Conservation (phyloP, 2,797 vertebrate species). For the Silurus lanzhouensis region DNA sequence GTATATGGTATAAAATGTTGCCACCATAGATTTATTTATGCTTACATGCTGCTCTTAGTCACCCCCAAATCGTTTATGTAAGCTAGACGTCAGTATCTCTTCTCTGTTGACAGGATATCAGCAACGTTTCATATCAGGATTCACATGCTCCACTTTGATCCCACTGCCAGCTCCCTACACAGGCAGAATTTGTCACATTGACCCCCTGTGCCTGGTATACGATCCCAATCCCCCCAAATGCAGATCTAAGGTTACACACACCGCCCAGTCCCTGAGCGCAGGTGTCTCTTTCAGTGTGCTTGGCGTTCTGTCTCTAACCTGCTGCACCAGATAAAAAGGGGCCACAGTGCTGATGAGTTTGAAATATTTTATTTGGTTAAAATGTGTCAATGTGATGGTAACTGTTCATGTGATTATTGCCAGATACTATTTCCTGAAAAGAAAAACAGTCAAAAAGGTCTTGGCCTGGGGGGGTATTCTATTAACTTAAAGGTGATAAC, state of each 20-base stretch:
- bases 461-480: background rate
- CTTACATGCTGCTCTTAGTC: conserved; percentile 38
- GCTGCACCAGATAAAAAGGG: conserved; percentile 55
- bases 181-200: conserved; percentile 50
- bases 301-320: conserved; percentile 55
- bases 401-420: background rate
- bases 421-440: background rate
- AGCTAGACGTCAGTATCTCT: conserved; percentile 55
- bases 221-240: conserved; percentile 35
- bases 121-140: conserved; percentile 60
- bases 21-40: conserved; percentile 52
- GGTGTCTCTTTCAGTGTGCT: conserved; percentile 53
- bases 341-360: background rate
- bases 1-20: conserved; percentile 30
- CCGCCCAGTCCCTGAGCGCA: conserved; percentile 39
- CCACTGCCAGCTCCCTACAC: conserved; percentile 51
- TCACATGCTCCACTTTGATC: conserved; percentile 56
- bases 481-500: background rate
- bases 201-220: conserved; percentile 47
- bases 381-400: conserved; percentile 18
- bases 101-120: conserved; percentile 55
- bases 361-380: conserved; percentile 19
- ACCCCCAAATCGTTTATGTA: conserved; percentile 50
- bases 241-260: conserved; percentile 54
- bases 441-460: background rate